These are phyloP conservation scores for Flexamia atlantica DNA, from an alignment of 2,888 invertebrate species.

Conservation along the genomic window DNA sequence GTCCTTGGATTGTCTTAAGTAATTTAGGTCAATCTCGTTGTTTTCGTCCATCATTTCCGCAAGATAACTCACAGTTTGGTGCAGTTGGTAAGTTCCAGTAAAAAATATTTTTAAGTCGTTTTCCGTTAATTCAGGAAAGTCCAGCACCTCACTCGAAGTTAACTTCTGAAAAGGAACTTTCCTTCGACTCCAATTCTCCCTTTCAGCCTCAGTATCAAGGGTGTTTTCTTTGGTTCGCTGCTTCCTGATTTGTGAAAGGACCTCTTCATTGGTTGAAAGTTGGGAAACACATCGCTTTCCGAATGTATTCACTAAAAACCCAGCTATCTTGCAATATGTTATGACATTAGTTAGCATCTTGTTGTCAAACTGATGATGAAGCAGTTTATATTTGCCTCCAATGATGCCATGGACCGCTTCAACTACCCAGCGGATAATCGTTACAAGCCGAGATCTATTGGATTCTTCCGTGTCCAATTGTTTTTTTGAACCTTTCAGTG, in stretches of 20 bases:
- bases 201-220: conserved; percentile 35
- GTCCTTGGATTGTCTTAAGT: too few species aligned
- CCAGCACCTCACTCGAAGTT: conserved; percentile 59
- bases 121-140: conserved; percentile 66
- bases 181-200: conserved; percentile 58
- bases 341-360: conserved; percentile 64
- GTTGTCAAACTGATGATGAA: conserved; percentile 67
- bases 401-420: conserved; percentile 69
- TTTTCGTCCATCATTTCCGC: conserved; percentile 49
- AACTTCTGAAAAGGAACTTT: conserved; percentile 49
- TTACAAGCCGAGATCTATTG: conserved; percentile 68
- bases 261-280: conserved; percentile 51
- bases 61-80: conserved; percentile 64
- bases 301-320: conserved; percentile 66
- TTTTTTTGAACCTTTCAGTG: conserved; percentile 69
- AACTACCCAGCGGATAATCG: conserved; percentile 68
- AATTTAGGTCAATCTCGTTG: too few species aligned
- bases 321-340: conserved; percentile 63
- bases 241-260: conserved; percentile 56
- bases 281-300: conserved; percentile 67
- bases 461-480: conserved; percentile 68
- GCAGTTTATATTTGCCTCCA: conserved; percentile 66
- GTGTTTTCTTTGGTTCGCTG: conserved; percentile 57
- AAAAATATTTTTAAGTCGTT: conserved; percentile 66
- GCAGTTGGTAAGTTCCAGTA: conserved; percentile 66